Evolutionary conservation across 92 coral and sea anemone species (phyloP).

Genomic region (Porites divaricata): DNA sequence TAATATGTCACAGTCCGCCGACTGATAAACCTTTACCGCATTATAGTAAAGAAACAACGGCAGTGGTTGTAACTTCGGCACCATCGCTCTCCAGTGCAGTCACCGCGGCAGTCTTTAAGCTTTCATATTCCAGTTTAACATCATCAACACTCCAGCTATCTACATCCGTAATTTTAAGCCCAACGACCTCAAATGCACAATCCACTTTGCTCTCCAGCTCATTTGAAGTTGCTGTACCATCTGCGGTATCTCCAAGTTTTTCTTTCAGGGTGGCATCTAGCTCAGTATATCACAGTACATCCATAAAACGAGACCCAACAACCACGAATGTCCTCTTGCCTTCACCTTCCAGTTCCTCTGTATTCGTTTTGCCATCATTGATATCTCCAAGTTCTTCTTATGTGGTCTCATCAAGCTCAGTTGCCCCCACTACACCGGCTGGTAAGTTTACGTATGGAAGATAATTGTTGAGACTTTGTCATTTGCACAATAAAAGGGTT

Average conservation of each 20-base stretch:
- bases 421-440: constrained; percentile 2
- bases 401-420: neutral
- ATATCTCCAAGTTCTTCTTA: constrained; percentile 19
- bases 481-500: no score
- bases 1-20: constrained; percentile 47
- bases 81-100: neutral
- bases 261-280: neutral
- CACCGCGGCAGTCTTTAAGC: neutral
- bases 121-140: neutral
- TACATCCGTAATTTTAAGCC: neutral
- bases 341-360: neutral
- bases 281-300: neutral
- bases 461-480: no score
- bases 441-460: neutral
- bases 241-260: constrained; percentile 14
- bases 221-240: constrained; percentile 13
- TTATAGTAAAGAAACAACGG: neutral
- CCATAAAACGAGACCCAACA: neutral
- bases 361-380: constrained; percentile 16
- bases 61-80: neutral
- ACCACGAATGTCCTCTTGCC: neutral
- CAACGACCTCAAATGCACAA: neutral
- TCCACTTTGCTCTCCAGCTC: neutral
- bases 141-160: neutral
- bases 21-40: constrained; percentile 21